A percentile compares a stretch with the other conserved stretches of the same genome.
These are phyloP conservation scores for Philopedon plagiatum DNA, from an alignment of 2,888 invertebrate genomes.

Conservation along the genomic window DNA sequence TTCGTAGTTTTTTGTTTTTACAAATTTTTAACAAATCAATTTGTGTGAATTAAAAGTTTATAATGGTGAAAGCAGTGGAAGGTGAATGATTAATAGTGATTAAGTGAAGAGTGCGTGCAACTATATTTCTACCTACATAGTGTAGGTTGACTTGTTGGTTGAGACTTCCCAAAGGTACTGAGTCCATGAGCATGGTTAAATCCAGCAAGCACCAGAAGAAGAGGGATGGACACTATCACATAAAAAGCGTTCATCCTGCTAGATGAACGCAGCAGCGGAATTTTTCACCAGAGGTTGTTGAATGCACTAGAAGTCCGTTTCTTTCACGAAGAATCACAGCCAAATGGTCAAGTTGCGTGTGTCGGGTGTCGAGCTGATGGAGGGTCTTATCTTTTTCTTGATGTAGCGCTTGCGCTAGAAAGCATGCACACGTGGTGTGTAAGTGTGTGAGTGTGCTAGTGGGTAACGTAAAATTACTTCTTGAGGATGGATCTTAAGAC, in stretches of 20 bases:
- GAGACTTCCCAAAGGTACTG: conserved; percentile 68
- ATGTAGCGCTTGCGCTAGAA: conserved; percentile 59
- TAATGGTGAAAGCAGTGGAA: not conserved
- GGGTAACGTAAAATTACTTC: conserved; percentile 63
- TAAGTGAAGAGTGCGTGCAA: not conserved
- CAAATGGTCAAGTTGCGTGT: conserved; percentile 60
- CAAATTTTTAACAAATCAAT: no score
- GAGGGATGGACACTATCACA: conserved; percentile 71
- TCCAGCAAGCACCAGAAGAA: conserved; percentile 70
- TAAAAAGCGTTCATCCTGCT: conserved; percentile 65
- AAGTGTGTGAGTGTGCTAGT: conserved; percentile 48
- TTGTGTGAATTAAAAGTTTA: not conserved
- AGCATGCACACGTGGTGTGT: conserved; percentile 59
- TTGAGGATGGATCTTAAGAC: conserved; percentile 62
- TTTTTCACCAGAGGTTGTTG: conserved; percentile 9
- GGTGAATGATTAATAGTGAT: not conserved
- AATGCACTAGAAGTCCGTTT: conserved; percentile 18
- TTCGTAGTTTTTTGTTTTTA: no score
- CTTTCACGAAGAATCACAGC: conserved; percentile 58
- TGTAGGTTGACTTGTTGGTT: conserved; percentile 41
- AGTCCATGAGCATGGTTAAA: conserved; percentile 68
- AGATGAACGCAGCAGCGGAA: conserved; percentile 4
- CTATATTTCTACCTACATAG: conserved; percentile 4
- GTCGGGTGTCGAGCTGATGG: not conserved
- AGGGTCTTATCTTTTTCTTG: conserved; percentile 53